Conservation (phyloP, 2,888 invertebrate genomes). For the Caradrina clavipalpis region DNA sequence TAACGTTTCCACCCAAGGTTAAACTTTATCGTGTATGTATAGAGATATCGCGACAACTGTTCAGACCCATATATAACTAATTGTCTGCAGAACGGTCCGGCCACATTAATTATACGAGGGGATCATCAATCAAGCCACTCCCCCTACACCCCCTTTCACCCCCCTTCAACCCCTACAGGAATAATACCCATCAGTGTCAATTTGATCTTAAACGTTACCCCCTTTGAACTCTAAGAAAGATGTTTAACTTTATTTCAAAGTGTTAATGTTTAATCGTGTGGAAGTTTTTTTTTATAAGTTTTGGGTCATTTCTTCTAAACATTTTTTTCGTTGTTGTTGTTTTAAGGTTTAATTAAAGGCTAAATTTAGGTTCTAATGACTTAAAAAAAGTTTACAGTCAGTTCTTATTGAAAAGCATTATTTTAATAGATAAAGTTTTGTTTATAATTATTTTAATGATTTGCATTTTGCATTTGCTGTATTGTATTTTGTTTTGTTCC, state of each 20-base stretch:
- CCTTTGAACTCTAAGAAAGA: conserved; percentile 46
- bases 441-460: no score
- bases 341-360: no score
- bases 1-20: conserved; percentile 42
- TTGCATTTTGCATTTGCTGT: no score
- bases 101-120: conserved; percentile 83
- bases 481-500: no score
- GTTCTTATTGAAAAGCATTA: background rate
- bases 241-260: conserved; percentile 38
- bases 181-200: conserved; percentile 80
- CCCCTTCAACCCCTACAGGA: conserved; percentile 50
- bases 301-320: background rate
- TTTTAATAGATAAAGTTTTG: background rate
- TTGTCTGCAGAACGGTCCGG: conserved; percentile 76
- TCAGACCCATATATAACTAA: conserved; percentile 68
- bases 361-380: no score
- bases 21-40: conserved; percentile 28
- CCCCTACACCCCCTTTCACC: conserved; percentile 37
- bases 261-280: conserved; percentile 38
- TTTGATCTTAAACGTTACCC: conserved; percentile 70
- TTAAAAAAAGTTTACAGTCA: no score
- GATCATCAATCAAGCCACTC: conserved; percentile 81
- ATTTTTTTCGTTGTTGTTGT: background rate
- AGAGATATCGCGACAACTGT: conserved; percentile 58
- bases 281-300: conserved; percentile 25